phyloP scores from a whole-genome alignment of 2,797 vertebrate genomes.

The Xiphophorus birchmanni region DNA sequence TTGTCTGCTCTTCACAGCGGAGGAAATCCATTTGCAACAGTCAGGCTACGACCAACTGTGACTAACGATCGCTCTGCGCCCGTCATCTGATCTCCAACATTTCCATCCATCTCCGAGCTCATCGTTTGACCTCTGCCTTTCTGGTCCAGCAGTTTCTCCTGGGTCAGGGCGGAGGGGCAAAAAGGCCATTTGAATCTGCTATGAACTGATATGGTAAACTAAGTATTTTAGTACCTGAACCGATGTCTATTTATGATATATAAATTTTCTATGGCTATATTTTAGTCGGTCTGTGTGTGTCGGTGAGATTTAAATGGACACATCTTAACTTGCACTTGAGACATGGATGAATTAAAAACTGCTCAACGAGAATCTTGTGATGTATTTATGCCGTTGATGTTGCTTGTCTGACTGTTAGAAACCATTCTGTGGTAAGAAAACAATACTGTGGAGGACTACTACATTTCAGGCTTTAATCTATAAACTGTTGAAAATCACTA shows the following conservation, averaged over 20 bases:
- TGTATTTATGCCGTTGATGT: constrained; percentile 48
- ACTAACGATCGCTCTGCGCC: constrained; percentile 97
- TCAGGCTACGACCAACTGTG: constrained; percentile 93
- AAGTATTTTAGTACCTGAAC: constrained; percentile 59
- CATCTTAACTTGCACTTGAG: constrained; percentile 51
- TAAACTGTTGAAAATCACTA: constrained; percentile 11
- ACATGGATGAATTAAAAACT: constrained; percentile 42
- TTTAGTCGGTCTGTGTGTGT: constrained; percentile 56
- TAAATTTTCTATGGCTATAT: constrained; percentile 48
- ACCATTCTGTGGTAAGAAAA: constrained; percentile 67
- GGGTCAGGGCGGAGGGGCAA: constrained; percentile 29
- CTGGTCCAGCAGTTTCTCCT: constrained; percentile 15
- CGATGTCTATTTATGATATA: constrained; percentile 60
- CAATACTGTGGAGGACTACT: constrained; percentile 53
- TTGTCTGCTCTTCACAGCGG: constrained; percentile 78
- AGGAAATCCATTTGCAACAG: constrained; percentile 94
- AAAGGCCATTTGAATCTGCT: constrained; percentile 53
- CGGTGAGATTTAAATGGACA: constrained; percentile 46
- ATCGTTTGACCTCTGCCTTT: constrained; percentile 14
- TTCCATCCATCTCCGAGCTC: constrained; percentile 9
- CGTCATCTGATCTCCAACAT: constrained; percentile 73
- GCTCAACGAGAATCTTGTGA: constrained; percentile 29
- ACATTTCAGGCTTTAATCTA: constrained; percentile 45
- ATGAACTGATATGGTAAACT: constrained; percentile 29
- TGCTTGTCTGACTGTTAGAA: constrained; percentile 37